Base-by-base conservation (phyloP, 2,113 vertebrate genomes). In the Halichoeres trimaculatus region DNA sequence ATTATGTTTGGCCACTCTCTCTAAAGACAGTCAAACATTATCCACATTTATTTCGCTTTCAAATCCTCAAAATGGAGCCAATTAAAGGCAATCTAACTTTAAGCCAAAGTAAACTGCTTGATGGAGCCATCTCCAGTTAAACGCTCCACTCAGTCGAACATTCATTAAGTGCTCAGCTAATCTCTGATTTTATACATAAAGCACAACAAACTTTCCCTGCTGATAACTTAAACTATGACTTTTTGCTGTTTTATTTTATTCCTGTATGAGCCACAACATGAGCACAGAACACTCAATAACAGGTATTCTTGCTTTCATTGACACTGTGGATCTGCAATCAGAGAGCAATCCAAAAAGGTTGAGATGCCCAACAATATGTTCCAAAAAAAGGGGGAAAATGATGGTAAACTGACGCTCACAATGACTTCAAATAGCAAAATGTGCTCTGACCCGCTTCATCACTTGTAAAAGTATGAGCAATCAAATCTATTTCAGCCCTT, bases 21-120 rank as follows among this genome's bases (percentile, higher is more conserved):
- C 61, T 58, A 51, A 64, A 50, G 13, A 41, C 68, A 84, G 66
- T 63, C 80, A 75, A 48, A 48, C 45, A 48, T n/a, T 66, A 68
- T 54, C 69, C 59, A 67, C 57, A 9, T 81, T 84, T 77, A 78
- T 77, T 87, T 80, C 68, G 74, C 56, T 76, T 53, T 73, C 54
- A 74, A 81, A 72, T 57, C 79, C 80, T 75, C 70, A 58, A 81
- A 85, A 89, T 64, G 73, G 73, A 85, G 67, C 58, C 74, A 85
- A 89, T 86, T 78, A 86, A 80, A 87, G 70, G 71, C 80, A 85
- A 90, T 82, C 80, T 78, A 89, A 85, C 73, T 74, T 72, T 77
- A 41, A 81, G 67, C 51, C 76, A 85, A 89, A 87, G 86, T 68
- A 84, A 86, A 89, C 73, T 65, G 74, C 72, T 70, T 86, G 82